Base-by-base conservation (phyloP, 2,888 invertebrate genomes). In the Euplexia lucipara region DNA sequence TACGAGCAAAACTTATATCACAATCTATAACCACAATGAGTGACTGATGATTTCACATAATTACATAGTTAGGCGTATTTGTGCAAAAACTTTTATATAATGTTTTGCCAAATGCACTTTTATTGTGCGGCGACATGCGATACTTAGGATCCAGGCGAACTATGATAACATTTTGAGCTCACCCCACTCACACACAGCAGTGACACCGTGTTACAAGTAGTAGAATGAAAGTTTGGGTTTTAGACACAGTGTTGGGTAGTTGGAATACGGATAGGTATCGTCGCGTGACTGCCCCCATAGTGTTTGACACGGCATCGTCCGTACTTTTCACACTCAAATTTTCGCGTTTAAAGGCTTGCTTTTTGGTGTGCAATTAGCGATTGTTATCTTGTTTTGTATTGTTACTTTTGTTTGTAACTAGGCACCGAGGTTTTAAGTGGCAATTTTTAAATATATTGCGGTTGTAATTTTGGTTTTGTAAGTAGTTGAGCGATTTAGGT, bases 281-380 rank as follows among this genome's bases (percentile, higher is more conserved):
- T 92, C 88, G 92, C 92, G 94, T 92, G 93, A 91, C 90, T 81
- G 48, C 51, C 56, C 75, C 78, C 78, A 86, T 85, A 84, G 84
- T 84, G 80, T 90, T 91, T 91, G 92, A 91, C 92, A 91, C 92
- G 92, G 84, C 84, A 90, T 87, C 83, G 88, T 88, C 87, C 86
- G 90, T 90, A 90, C 90, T 91, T 92, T 92, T 92, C 91, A 89
- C 93, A 92, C 93, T 92, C 90, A 91, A 92, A 93, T 91, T 90
- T 92, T 91, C 89, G 88, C 90, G 88, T 89, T 86, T 86, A 88
- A 85, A 86, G 85, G 86, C 89, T 87, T 88, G 91, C 86, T 89
- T 91, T 93, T 88, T 81, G 88, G 91, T 87, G 84, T 87, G 88
- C 92, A 92, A 93, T 94, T 93, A 92, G 84, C 81, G 93, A 93